Evolutionary conservation across 2,113 vertebrate genomes (phyloP), one percentile per base, ranked within the genome.

Genomic region (Cryptotis parvus): DNA sequence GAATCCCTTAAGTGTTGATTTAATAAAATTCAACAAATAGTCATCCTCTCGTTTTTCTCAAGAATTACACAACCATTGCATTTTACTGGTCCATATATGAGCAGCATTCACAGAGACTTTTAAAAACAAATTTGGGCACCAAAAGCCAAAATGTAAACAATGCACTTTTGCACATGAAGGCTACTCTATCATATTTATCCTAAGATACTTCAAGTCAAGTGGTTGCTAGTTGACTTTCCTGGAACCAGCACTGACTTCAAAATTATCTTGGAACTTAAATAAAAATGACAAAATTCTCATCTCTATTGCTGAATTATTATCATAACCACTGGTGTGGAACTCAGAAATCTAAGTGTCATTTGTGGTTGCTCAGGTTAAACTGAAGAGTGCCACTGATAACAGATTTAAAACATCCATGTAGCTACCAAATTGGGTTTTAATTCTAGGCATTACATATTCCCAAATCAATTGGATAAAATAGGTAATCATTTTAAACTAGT

Each of bases 121-220:
- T 77, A 18, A 49, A 26, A 80, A 72, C 9, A 66, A 77, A 70
- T 63, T 22, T 76, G 10, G 31, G 8, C 14, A 78, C 85, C 76
- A 85, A 35, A 93, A 91, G 49, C 15, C 27, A 93, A 94, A 4
- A 3, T 63, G 72, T 26, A 90, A 89, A 52, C 33, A 90, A 86
- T 24, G 7, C 9, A 16, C 39, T 41, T 78, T 88, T 63, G 58
- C 35, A 85, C n/a, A 33, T 41, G 15, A 89, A 84, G 10, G 10
- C 24, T 58, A 33, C 11, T 90, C 52, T 61, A 11, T 33, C 20
- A 29, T 87, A 69, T 72, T 83, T 93, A 91, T 80, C 83, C 31
- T 94, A 84, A 73, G 52, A 73, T 6, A 73, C 3, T 72, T 77
- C 63, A 84, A 90, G 77, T 61, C 2, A 7, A 81, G 11, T 89